These are phyloP conservation scores for Drosophila triauraria DNA, from an alignment of 1,140 invertebrate genomes.

Conservation along the genomic window DNA sequence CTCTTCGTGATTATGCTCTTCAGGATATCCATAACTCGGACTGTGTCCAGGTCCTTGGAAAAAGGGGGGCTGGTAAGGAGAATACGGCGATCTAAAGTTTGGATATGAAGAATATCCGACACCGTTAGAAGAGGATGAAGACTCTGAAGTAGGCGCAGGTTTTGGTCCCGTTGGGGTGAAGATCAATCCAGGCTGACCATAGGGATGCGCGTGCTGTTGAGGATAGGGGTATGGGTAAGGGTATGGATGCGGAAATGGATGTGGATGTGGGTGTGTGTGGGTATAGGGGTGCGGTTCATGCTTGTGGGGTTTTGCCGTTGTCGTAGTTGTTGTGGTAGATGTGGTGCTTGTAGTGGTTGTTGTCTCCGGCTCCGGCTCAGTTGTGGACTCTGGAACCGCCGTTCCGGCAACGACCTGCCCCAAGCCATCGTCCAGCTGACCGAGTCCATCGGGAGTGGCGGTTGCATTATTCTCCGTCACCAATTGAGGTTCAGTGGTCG, in stretches of 20 bases:
- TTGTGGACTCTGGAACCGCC: conserved; percentile 41
- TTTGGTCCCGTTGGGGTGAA: neutral
- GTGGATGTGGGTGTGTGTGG: neutral
- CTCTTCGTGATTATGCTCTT: conserved; percentile 2
- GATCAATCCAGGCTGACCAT: conserved; percentile 6
- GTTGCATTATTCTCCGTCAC: conserved; percentile 15
- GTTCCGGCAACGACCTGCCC: neutral
- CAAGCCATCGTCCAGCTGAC: conserved; percentile 38
- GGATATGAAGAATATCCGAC: conserved; percentile 23
- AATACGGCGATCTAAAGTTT: conserved; percentile 30
- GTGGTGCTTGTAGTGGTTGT: conserved; percentile 40
- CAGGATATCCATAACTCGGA: conserved; percentile 7
- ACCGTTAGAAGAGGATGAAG: neutral
- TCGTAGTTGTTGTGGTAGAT: conserved; percentile 32
- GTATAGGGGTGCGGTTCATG: conserved; percentile 24
- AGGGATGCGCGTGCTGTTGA: conserved; percentile 3
- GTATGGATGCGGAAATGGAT: conserved; percentile 19
- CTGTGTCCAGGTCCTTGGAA: conserved; percentile 9
- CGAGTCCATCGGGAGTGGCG: conserved; percentile 23
- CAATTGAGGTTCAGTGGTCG: conserved; percentile 37
- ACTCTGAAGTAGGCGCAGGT: neutral
- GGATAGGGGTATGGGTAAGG: conserved; percentile 7
- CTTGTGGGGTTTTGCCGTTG: conserved; percentile 35
- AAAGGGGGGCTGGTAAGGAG: conserved; percentile 30
- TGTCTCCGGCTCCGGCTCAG: conserved; percentile 45